phyloP scores from a whole-genome alignment of 2,888 invertebrate species.

The Lottia gigantea region DNA sequence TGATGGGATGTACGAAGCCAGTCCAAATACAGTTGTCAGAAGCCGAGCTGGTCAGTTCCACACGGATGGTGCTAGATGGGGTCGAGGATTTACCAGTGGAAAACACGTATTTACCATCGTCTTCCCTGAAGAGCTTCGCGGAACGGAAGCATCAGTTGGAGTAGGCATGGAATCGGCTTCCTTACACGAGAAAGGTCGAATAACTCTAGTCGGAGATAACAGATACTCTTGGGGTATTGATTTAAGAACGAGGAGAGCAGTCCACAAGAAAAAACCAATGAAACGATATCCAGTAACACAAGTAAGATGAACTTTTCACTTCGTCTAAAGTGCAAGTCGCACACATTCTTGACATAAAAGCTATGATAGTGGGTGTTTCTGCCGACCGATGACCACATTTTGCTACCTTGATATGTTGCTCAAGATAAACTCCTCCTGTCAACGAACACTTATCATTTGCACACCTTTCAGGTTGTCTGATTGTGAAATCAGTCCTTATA shows the following conservation, averaged over 20 bases:
- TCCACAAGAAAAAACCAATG: slow-evolving; percentile 30
- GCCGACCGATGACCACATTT: too few relatives aligned
- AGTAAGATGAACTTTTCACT: slow-evolving; percentile 11
- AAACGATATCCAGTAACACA: slow-evolving; percentile 29
- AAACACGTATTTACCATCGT: slow-evolving; percentile 51
- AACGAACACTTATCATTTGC: too few relatives aligned
- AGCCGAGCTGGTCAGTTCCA: slow-evolving; percentile 22
- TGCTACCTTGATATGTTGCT: too few relatives aligned
- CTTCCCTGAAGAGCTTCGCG: slow-evolving; percentile 42
- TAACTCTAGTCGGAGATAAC: slow-evolving; percentile 34
- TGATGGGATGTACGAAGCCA: slow-evolving; percentile 40
- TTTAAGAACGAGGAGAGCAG: slow-evolving; percentile 34
- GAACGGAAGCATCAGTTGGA: slow-evolving; percentile 41
- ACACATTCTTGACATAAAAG: too few relatives aligned
- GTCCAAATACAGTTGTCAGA: slow-evolving; percentile 37
- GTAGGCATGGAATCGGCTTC: slow-evolving; percentile 36
- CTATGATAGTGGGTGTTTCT: too few relatives aligned
- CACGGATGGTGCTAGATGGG: slow-evolving; percentile 48
- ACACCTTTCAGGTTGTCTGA: too few relatives aligned
- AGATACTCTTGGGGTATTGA: slow-evolving; percentile 44
- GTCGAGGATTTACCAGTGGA: slow-evolving; percentile 47
- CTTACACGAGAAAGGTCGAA: slow-evolving; percentile 33
- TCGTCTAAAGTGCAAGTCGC: too few relatives aligned
- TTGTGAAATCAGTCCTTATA: too few relatives aligned
- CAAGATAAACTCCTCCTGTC: too few relatives aligned